These are phyloP conservation scores for Caenorhabditis remanei DNA, from an alignment of 1,140 invertebrate genomes.

Conservation along the genomic window DNA sequence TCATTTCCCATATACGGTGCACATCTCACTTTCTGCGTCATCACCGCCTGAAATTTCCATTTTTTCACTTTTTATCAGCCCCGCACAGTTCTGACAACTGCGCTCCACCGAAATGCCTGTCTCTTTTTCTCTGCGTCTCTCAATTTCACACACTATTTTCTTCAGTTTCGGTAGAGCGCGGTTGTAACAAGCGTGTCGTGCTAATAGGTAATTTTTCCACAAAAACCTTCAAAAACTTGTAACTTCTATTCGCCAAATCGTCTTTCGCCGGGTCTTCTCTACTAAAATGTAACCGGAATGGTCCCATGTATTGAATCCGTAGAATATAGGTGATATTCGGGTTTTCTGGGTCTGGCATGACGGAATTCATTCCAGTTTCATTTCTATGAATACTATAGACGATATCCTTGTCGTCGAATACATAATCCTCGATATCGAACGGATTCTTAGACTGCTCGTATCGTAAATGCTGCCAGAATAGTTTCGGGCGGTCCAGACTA, in stretches of 20 bases:
- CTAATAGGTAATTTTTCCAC: no score
- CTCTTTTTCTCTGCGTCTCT: no score
- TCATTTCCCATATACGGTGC: not conserved
- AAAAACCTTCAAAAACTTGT: conserved; percentile 26
- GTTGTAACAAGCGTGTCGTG: no score
- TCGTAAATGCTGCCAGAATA: conserved; percentile 10
- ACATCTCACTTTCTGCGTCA: conserved; percentile 27
- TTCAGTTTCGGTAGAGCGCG: no score
- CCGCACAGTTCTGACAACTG: no score
- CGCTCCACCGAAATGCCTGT: no score
- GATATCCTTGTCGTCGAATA: conserved; percentile 14
- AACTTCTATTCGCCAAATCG: conserved; percentile 24
- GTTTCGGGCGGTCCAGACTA: not conserved
- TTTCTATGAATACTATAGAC: not conserved
- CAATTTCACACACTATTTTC: no score
- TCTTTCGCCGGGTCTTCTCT: conserved; percentile 11
- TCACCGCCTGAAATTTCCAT: not conserved
- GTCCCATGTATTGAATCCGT: not conserved
- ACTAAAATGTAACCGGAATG: not conserved
- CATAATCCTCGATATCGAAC: conserved; percentile 16
- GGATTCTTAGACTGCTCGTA: not conserved
- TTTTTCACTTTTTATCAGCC: no score
- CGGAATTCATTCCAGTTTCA: not conserved
- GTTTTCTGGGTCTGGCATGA: not conserved
- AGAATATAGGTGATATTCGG: not conserved